Evolutionary conservation across 2,113 vertebrate species (phyloP).

Genomic region (Carassius carassius): DNA sequence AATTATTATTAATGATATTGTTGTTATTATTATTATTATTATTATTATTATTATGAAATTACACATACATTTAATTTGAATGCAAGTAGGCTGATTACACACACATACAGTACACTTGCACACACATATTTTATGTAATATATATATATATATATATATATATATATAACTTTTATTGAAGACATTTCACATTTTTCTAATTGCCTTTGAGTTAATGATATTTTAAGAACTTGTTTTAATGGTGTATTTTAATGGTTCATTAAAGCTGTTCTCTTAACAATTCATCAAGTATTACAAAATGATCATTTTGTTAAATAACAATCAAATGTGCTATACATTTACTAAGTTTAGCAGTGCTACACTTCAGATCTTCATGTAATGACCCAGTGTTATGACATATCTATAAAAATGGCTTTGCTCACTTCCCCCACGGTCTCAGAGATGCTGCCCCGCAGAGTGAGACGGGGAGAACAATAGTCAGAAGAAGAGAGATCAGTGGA

Average conservation of each 20-base stretch:
- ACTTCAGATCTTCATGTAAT: not conserved
- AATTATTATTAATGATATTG: too few relatives aligned
- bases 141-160: too few relatives aligned
- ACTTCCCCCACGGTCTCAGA: not conserved
- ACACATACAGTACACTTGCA: too few relatives aligned
- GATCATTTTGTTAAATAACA: not conserved
- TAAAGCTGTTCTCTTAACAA: constrained; percentile 11
- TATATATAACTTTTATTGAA: not conserved
- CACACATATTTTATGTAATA: too few relatives aligned
- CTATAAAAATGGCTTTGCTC: not conserved
- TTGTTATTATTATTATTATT: too few relatives aligned
- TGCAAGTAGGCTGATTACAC: too few relatives aligned
- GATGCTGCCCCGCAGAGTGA: not conserved
- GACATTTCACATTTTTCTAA: not conserved
- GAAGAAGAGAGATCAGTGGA: constrained; percentile 1
- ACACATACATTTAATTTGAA: not conserved
- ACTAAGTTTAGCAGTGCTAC: not conserved
- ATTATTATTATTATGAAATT: too few relatives aligned
- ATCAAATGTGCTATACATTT: constrained; percentile 3
- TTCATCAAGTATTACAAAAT: constrained; percentile 12
- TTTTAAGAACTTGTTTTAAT: not conserved
- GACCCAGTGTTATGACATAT: not conserved
- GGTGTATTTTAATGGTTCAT: constrained; percentile 16
- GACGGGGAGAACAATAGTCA: not conserved
- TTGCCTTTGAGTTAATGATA: not conserved